phyloP scores from a whole-genome alignment of 2,888 invertebrate genomes.

The Drosophila eohydei region DNA sequence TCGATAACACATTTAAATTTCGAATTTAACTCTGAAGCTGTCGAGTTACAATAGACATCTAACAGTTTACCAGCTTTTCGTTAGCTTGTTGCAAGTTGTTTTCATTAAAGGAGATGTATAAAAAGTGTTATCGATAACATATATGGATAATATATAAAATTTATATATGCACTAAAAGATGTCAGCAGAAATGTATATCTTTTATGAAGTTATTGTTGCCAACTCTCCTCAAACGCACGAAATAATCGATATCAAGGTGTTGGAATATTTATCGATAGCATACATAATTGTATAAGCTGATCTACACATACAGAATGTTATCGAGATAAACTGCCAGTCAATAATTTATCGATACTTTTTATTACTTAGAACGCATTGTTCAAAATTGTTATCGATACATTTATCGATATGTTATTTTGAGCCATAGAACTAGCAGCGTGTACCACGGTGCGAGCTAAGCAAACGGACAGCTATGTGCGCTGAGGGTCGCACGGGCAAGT shows the following conservation, averaged over 20 bases:
- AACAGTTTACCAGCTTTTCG: background rate
- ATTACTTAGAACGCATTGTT: background rate
- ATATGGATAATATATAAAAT: background rate
- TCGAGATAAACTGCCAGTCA: background rate
- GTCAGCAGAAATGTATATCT: background rate
- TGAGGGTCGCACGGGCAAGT: constrained; percentile 31
- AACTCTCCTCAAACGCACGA: background rate
- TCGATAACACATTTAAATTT: background rate
- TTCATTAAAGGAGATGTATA: background rate
- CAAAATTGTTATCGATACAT: background rate
- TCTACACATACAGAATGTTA: background rate
- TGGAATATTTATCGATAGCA: background rate
- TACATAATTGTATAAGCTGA: background rate
- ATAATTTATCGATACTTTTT: too few species aligned
- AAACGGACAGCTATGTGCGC: constrained; percentile 7
- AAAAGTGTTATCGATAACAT: background rate
- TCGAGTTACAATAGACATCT: background rate
- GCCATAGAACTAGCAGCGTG: background rate
- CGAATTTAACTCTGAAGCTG: background rate
- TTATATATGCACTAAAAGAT: background rate
- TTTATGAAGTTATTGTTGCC: background rate
- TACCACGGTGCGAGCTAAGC: constrained; percentile 24
- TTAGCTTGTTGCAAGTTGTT: background rate
- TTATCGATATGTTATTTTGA: background rate
- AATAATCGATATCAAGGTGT: background rate